These are phyloP conservation scores for Nerophis lumbriciformis DNA, from an alignment of 2,113 vertebrate genomes.

Conservation along the genomic window DNA sequence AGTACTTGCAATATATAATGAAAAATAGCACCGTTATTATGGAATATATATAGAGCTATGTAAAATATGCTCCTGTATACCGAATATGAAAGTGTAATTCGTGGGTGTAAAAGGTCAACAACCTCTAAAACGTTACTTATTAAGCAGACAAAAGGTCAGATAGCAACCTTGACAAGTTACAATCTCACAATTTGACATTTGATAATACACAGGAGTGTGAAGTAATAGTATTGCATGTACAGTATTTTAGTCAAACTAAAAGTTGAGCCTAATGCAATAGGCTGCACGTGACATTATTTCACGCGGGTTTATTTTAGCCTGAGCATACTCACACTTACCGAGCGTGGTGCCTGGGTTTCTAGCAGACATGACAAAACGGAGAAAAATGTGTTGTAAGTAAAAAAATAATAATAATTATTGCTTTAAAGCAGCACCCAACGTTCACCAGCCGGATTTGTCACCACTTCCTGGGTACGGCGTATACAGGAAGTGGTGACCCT, in stretches of 20 bases:
- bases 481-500: background rate
- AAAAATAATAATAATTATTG: background rate
- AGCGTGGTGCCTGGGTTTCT: slow-evolving; percentile 13
- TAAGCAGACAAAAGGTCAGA: background rate
- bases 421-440: background rate
- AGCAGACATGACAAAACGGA: slow-evolving; percentile 8
- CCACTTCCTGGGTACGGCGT: background rate
- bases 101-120: slow-evolving; percentile 12
- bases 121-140: slow-evolving; percentile 15
- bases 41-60: too few relatives aligned
- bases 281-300: too few relatives aligned
- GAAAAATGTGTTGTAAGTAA: background rate
- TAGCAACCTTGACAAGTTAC: background rate
- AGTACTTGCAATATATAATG: too few relatives aligned
- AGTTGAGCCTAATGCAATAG: too few relatives aligned
- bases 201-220: background rate
- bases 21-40: too few relatives aligned
- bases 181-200: background rate
- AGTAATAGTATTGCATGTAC: background rate
- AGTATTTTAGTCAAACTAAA: too few relatives aligned
- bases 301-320: background rate
- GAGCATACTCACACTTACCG: background rate
- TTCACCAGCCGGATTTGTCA: background rate
- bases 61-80: background rate
- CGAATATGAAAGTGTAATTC: background rate